phyloP scores from a whole-genome alignment of 2,888 invertebrate species.

The Liodrosophila aerea region DNA sequence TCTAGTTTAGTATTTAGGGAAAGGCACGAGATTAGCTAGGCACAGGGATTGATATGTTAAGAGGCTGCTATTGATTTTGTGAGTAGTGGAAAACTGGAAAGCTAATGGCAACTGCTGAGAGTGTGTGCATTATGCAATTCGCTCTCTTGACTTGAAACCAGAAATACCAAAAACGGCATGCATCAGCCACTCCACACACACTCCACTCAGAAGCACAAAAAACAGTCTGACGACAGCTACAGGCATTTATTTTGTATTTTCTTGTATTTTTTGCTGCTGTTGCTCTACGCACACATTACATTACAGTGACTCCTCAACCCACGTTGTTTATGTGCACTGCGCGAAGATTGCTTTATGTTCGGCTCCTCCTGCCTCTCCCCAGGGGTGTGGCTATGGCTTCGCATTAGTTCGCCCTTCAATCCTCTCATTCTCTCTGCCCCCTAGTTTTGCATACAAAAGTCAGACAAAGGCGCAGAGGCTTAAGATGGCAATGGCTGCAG shows the following conservation, averaged over 20 bases:
- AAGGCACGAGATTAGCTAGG: too few relatives aligned
- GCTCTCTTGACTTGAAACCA: conserved; percentile 19
- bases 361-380: conserved; percentile 5
- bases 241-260: conserved; percentile 34
- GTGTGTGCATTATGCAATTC: conserved; percentile 38
- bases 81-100: not conserved
- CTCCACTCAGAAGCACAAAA: conserved; percentile 23
- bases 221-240: conserved; percentile 48
- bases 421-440: not conserved
- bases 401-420: conserved; percentile 28
- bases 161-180: conserved; percentile 25
- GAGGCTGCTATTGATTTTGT: conserved; percentile 17
- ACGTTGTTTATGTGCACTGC: conserved; percentile 34
- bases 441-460: conserved; percentile 14
- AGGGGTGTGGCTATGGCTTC: conserved; percentile 57
- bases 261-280: conserved; percentile 19
- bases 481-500: conserved; percentile 45
- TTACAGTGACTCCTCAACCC: conserved; percentile 40
- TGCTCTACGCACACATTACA: conserved; percentile 41
- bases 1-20: too few relatives aligned
- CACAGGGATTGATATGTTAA: too few relatives aligned
- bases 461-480: conserved; percentile 42
- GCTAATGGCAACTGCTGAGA: conserved; percentile 9
- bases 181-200: conserved; percentile 22
- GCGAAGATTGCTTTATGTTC: conserved; percentile 46